Conservation (phyloP, 2,797 vertebrate species). For the Enteromius anoplus region DNA sequence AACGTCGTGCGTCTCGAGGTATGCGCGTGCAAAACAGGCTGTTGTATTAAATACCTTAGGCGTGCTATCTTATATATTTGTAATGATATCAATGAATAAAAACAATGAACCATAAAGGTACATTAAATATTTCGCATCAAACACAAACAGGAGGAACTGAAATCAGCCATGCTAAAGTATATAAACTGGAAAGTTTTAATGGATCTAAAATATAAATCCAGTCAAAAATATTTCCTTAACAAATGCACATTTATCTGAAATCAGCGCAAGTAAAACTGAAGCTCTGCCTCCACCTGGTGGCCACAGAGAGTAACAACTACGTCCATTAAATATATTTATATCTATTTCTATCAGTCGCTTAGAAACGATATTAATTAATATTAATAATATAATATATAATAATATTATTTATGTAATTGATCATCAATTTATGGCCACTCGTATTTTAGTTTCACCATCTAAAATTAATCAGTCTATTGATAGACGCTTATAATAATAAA, state of each 20-base stretch:
- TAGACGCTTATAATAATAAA: neutral
- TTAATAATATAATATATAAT: too few species aligned
- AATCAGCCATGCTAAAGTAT: neutral
- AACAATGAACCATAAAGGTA: neutral
- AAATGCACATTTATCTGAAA: neutral
- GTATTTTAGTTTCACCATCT: neutral
- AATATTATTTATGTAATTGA: neutral
- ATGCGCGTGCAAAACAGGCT: neutral
- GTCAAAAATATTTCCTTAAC: neutral
- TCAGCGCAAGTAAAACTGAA: neutral
- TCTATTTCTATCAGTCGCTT: too few species aligned
- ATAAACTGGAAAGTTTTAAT: neutral
- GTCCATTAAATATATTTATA: neutral
- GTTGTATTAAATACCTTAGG: neutral
- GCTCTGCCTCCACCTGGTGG: conserved; percentile 36
- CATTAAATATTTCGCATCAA: neutral
- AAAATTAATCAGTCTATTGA: neutral
- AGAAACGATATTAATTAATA: too few species aligned
- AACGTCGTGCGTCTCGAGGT: neutral
- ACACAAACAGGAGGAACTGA: neutral
- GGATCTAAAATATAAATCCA: neutral
- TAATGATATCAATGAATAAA: neutral
- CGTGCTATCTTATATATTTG: neutral
- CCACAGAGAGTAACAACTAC: neutral
- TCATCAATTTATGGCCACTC: neutral